Conservation (phyloP, 2,888 invertebrate species). For the Lamellibrachia columna region DNA sequence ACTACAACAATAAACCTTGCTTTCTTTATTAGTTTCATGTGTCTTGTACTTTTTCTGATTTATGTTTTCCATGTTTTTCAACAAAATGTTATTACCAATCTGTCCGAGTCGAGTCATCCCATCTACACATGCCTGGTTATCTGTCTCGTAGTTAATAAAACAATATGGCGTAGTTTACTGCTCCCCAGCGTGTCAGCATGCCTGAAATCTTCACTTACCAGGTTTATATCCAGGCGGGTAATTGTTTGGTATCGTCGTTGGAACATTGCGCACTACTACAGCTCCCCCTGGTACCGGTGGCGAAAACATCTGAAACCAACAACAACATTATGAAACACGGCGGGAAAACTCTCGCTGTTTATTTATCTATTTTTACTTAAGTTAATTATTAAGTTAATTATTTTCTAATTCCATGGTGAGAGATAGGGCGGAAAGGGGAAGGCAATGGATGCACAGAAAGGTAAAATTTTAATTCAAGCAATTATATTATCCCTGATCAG, state of each 20-base stretch:
- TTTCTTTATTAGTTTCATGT: too few species aligned
- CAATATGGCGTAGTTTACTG: neutral
- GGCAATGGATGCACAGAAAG: too few species aligned
- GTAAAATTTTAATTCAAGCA: too few species aligned
- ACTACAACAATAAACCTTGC: too few species aligned
- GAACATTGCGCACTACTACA: neutral
- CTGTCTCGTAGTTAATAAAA: neutral
- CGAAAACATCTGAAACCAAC: neutral
- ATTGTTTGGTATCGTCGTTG: slow-evolving; percentile 11
- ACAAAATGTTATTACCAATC: neutral
- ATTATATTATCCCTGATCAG: too few species aligned
- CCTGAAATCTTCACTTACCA: neutral
- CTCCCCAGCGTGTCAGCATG: neutral
- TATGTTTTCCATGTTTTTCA: neutral
- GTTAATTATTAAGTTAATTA: neutral
- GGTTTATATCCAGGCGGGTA: neutral
- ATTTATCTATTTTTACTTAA: neutral
- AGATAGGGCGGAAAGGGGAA: too few species aligned
- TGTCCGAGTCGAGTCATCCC: neutral
- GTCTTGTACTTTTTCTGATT: neutral
- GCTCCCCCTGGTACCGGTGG: neutral
- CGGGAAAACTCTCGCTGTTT: neutral
- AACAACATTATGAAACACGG: neutral
- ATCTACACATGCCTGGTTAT: neutral
- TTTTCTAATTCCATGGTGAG: too few species aligned